A percentile compares a stretch with the other conserved stretches of the same genome.
Conservation (phyloP, 2,888 invertebrate species). For the Automeris io region DNA sequence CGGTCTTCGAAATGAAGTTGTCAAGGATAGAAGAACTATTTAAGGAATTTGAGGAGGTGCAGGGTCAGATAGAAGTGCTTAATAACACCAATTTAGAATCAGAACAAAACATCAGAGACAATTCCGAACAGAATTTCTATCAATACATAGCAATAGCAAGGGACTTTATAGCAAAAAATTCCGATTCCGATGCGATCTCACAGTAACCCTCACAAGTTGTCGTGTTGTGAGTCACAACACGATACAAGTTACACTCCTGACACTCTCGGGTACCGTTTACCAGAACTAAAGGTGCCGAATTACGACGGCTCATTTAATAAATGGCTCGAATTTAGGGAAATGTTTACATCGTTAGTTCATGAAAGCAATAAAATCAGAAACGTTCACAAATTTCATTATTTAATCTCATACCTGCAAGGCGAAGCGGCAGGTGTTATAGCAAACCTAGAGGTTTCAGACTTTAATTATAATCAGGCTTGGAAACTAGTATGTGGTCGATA, state of each 20-base stretch:
- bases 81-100: not conserved
- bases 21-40: not conserved
- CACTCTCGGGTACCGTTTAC: constrained; percentile 8
- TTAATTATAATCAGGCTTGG: constrained; percentile 17
- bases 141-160: not conserved
- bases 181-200: not conserved
- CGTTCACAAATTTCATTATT: constrained; percentile 16
- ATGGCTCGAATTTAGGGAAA: constrained; percentile 20
- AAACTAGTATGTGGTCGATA: constrained; percentile 15
- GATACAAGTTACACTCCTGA: not conserved
- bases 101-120: not conserved
- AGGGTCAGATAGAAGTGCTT: not conserved
- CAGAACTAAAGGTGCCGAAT: constrained; percentile 13
- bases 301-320: constrained; percentile 17
- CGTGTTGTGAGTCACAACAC: too few relatives aligned
- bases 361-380: too few relatives aligned
- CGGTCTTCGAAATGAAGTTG: not conserved
- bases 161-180: not conserved
- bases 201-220: not conserved
- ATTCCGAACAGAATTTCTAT: not conserved
- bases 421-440: constrained; percentile 14
- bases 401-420: constrained; percentile 16
- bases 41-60: not conserved
- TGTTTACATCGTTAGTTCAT: constrained; percentile 16
- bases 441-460: constrained; percentile 13